Percentiles rank a stretch among this genome's conserved stretches.
phyloP scores from a whole-genome alignment of 2,797 vertebrate species.

The Pseudotriccus pelzelni region DNA sequence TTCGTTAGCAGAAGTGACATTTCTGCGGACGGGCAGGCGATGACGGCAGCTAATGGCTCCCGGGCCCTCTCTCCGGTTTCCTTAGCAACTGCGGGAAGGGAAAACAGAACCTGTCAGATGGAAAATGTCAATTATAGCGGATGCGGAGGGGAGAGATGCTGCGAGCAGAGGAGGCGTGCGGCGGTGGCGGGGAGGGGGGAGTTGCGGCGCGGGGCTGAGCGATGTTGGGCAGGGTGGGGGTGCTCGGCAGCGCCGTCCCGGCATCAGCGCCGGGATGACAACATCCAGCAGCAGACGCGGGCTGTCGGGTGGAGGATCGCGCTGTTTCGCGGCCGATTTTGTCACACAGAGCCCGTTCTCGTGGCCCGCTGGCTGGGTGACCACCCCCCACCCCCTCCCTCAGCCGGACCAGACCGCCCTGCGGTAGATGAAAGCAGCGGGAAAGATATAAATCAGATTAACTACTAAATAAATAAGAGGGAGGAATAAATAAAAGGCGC shows the following conservation, averaged over 20 bases:
- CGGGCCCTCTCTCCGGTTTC: conserved; percentile 80
- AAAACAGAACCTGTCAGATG: conserved; percentile 88
- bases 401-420: not conserved
- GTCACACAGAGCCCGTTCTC: not conserved
- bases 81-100: conserved; percentile 83
- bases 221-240: not conserved
- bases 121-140: conserved; percentile 94
- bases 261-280: not conserved
- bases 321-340: not conserved
- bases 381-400: too few relatives aligned
- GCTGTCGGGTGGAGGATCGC: not conserved
- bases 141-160: conserved; percentile 69
- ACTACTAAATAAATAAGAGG: conserved; percentile 28
- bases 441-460: not conserved
- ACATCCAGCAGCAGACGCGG: rapidly evolving
- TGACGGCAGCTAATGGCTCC: conserved; percentile 78
- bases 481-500: not conserved
- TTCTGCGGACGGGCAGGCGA: conserved; percentile 75
- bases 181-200: not conserved
- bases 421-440: not conserved
- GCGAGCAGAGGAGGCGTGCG: not conserved
- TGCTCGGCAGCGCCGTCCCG: not conserved
- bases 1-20: conserved; percentile 70
- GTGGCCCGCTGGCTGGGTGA: not conserved
- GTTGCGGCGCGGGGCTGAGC: not conserved